These are phyloP conservation scores for Boleophthalmus pectinirostris DNA, from an alignment of 2,113 vertebrate genomes.

Conservation along the genomic window DNA sequence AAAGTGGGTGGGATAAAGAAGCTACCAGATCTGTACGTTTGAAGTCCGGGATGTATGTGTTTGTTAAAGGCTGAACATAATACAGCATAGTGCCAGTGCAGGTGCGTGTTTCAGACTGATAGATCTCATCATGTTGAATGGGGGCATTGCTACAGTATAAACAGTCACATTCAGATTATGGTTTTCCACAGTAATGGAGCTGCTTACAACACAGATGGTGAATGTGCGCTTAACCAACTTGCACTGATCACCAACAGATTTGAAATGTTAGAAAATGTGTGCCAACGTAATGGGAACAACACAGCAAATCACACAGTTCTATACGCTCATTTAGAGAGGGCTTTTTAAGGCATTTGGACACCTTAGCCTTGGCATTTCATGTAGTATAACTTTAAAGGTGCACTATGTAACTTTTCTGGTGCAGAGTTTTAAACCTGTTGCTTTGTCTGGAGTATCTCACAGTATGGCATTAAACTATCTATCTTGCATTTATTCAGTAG, in stretches of 20 bases:
- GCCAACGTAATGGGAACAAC: background rate
- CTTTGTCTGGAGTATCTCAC: too few species aligned
- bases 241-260: constrained; percentile 4
- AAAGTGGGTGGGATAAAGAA: too few species aligned
- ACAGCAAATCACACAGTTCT: background rate
- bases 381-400: too few species aligned
- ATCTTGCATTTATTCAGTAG: too few species aligned
- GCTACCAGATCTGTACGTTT: too few species aligned
- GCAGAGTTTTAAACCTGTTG: too few species aligned
- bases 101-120: background rate
- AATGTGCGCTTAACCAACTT: constrained; percentile 6
- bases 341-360: background rate
- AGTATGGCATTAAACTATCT: too few species aligned
- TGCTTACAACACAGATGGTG: constrained; percentile 1
- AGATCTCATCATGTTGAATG: background rate
- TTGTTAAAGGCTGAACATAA: too few species aligned
- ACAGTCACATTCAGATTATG: background rate
- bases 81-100: background rate
- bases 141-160: background rate
- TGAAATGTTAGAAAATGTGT: background rate
- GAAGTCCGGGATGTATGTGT: too few species aligned
- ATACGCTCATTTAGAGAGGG: background rate
- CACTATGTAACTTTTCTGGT: too few species aligned
- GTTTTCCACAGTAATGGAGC: background rate
- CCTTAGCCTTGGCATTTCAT: too few species aligned